A percentile compares a stretch with the other conserved stretches of the same genome.
Evolutionary conservation across 2,797 vertebrate species (phyloP).

Genomic region (Myotis planiceps): DNA sequence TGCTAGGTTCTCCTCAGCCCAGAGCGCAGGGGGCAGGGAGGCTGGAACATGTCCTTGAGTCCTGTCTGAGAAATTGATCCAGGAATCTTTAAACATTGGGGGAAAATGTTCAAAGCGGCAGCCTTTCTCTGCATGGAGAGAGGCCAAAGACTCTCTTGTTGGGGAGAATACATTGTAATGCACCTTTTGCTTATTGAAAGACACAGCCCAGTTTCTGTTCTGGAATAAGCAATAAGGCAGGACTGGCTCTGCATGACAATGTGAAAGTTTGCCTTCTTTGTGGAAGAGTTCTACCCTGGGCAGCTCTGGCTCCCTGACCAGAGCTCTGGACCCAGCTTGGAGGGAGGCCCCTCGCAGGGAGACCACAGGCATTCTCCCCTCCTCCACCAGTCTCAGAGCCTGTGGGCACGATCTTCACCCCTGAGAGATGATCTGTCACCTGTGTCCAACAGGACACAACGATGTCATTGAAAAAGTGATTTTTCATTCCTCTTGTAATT

Average conservation of each 20-base stretch:
- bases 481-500: neutral
- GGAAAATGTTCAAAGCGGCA: constrained; percentile 17
- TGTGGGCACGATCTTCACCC: accelerated
- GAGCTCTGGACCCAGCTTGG: accelerated
- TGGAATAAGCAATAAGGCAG: constrained; percentile 41
- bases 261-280: neutral
- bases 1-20: neutral
- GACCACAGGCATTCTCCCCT: neutral
- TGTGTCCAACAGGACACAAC: neutral
- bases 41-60: constrained; percentile 20
- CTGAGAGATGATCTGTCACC: neutral
- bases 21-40: neutral
- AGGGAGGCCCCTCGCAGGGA: neutral
- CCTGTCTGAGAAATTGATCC: constrained; percentile 59
- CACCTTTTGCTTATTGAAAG: constrained; percentile 50
- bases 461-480: neutral
- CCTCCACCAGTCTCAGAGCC: neutral
- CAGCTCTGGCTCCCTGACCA: neutral
- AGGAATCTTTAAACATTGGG: constrained; percentile 45
- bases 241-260: neutral
- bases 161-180: constrained; percentile 39
- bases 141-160: constrained; percentile 9
- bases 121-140: neutral
- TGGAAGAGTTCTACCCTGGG: neutral
- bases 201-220: constrained; percentile 32